Evolutionary conservation across 1,140 invertebrate genomes (phyloP).

Genomic region (Philotrypesis tridentata): DNA sequence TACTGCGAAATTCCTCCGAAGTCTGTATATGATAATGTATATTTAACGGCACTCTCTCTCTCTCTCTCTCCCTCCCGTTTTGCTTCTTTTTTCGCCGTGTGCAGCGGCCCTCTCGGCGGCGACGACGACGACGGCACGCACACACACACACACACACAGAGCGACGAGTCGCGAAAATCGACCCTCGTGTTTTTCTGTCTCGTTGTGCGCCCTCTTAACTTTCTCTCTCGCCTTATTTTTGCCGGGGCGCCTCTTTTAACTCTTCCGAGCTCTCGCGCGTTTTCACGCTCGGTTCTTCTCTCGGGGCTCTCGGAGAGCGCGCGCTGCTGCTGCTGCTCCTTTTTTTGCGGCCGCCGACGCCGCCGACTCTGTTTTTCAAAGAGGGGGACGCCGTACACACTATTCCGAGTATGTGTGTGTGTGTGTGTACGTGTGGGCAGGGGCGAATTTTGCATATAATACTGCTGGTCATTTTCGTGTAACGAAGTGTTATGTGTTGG

Average conservation of each 20-base stretch:
- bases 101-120: too few relatives aligned
- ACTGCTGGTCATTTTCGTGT: not conserved
- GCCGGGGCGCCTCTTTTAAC: not conserved
- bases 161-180: slow-evolving; percentile 16
- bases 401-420: too few relatives aligned
- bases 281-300: not conserved
- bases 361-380: not conserved
- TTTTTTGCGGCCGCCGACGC: not conserved
- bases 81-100: too few relatives aligned
- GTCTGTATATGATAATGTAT: too few relatives aligned
- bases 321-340: not conserved
- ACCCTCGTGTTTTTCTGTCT: slow-evolving; percentile 35
- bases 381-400: not conserved
- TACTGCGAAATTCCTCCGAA: slow-evolving; percentile 51
- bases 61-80: too few relatives aligned
- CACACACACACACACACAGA: too few relatives aligned
- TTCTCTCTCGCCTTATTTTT: slow-evolving; percentile 14
- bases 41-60: not conserved
- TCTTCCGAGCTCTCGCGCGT: not conserved
- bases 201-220: slow-evolving; percentile 14
- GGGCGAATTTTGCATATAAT: too few relatives aligned
- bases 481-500: not conserved
- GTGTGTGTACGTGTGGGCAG: too few relatives aligned
- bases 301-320: too few relatives aligned
- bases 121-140: too few relatives aligned